phyloP scores from a whole-genome alignment of 2,797 vertebrate genomes.

The Thaleichthys pacificus region DNA sequence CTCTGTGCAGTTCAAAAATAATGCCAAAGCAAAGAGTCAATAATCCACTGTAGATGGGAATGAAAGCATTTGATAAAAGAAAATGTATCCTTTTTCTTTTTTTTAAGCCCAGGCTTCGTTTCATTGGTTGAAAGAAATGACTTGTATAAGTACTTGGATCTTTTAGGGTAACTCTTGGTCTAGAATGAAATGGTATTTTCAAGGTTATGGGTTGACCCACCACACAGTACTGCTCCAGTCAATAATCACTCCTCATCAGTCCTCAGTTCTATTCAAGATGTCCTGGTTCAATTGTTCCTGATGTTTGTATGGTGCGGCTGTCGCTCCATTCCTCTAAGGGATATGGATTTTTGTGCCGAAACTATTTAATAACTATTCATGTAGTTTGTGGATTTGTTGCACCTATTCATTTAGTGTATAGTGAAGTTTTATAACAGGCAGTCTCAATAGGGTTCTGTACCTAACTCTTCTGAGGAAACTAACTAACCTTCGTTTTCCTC shows the following conservation, averaged over 20 bases:
- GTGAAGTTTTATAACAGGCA: slow-evolving; percentile 2
- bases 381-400: not conserved
- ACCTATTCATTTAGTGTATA: not conserved
- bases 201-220: not conserved
- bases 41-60: slow-evolving; percentile 30
- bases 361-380: slow-evolving; percentile 1
- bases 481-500: not conserved
- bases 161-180: not conserved
- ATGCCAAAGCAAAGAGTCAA: slow-evolving; percentile 27
- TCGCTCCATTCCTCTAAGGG: not conserved
- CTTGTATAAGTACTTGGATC: slow-evolving; percentile 18
- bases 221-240: not conserved
- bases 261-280: not conserved
- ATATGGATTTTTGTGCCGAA: not conserved
- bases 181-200: not conserved
- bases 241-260: not conserved
- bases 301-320: not conserved
- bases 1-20: slow-evolving; percentile 22
- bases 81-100: slow-evolving; percentile 26
- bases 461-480: not conserved
- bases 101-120: slow-evolving; percentile 9
- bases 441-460: slow-evolving; percentile 4
- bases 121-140: not conserved
- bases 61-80: slow-evolving; percentile 23
- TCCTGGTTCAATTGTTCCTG: not conserved